Base-by-base conservation (phyloP, 2,888 invertebrate genomes). In the Dolichopus griseipennis region DNA sequence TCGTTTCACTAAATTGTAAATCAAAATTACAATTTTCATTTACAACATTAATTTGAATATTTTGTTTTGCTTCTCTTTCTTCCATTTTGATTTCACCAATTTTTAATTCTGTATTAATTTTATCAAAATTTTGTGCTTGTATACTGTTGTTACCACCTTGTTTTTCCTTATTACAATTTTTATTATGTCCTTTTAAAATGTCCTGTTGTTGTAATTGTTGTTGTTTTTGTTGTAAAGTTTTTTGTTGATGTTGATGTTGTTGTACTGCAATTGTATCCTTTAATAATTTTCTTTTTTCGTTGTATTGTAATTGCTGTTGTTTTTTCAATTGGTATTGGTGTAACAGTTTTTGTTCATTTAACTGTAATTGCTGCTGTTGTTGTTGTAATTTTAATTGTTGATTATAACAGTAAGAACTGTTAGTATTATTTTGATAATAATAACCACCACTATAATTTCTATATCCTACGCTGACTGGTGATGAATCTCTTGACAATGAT, bases 231-330 rank as follows among this genome's bases (percentile, higher is more conserved):
- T 41, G 41, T 27, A 27, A 27, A 27, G 2, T 27, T 27, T 27
- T 27, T 27, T 27, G 27, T 27, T 27, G 27, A 27, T 27, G 27
- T n/a, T n/a, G n/a, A n/a, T n/a, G n/a, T 34, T 34, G 34, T 37
- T 37, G 37, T 37, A 10, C 10, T 37, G 8, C 10, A 10, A 37
- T 7, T 5, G 37, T 37, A 7, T 37, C 37, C 8, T 12, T 37
- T 37, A 37, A 37, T 37, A 37, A 1, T 37, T 12, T 52, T 52
- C 15, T 52, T 12, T 52, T 52, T 52, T 52, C 52, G 52, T 52
- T 52, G 52, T 52, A 52, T 52, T 52, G 52, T 52, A 52, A 18
- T 52, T 52, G 52, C 18, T 52, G 52, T 52, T 52, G 52, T 52
- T 52, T 52, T 52, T 52, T 52, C 52, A 52, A 52, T 52, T 52